A percentile compares a stretch with the other conserved stretches of the same genome.
These are phyloP conservation scores for Falco cherrug DNA, from an alignment of 2,797 vertebrate genomes.

Conservation along the genomic window DNA sequence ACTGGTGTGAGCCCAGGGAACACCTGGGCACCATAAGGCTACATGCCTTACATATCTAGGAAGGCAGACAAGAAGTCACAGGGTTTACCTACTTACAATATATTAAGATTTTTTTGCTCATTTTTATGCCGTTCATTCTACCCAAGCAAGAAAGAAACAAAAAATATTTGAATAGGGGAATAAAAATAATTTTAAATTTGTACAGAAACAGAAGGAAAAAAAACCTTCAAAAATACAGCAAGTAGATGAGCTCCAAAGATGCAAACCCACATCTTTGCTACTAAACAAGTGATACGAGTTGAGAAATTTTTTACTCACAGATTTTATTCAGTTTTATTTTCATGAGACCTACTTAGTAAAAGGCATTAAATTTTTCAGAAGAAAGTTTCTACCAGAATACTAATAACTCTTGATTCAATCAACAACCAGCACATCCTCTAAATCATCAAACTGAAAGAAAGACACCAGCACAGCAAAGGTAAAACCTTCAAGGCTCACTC, in stretches of 20 bases:
- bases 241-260: neutral
- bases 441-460: conserved; percentile 1
- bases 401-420: neutral
- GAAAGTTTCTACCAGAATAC: neutral
- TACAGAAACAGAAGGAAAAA: neutral
- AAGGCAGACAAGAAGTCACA: neutral
- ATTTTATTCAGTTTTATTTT: neutral
- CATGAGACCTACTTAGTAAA: neutral
- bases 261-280: neutral
- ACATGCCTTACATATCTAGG: neutral
- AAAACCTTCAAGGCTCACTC: neutral
- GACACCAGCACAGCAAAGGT: neutral
- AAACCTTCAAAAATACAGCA: neutral
- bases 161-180: neutral
- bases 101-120: neutral
- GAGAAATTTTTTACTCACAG: neutral
- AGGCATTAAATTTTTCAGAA: neutral
- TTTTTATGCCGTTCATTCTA: neutral
- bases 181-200: neutral
- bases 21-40: neutral
- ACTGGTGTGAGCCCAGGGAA: neutral
- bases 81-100: neutral
- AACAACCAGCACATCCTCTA: neutral
- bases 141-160: neutral
- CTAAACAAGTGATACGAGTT: neutral